Evolutionary conservation across 2,113 vertebrate species (phyloP).

Genomic region (Anhinga anhinga): DNA sequence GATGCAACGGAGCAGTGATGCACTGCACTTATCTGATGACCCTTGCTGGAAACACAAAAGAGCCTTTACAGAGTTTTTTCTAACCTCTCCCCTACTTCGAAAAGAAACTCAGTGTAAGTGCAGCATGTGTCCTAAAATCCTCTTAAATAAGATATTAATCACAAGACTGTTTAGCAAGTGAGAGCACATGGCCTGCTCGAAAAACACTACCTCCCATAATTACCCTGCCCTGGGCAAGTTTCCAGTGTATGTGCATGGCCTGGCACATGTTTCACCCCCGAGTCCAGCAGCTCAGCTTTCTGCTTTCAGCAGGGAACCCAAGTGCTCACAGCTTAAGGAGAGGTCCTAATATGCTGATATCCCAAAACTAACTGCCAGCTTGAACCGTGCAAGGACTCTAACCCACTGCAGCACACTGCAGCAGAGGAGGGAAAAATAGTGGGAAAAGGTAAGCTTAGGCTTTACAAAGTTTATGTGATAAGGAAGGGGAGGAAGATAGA

Average conservation of each 20-base stretch:
- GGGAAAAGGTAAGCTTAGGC: neutral
- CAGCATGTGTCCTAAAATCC: slow-evolving; percentile 36
- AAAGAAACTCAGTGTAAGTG: neutral
- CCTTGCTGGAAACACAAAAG: neutral
- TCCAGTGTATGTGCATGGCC: neutral
- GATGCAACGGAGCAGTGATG: neutral
- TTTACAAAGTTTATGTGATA: neutral
- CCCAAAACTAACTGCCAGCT: neutral
- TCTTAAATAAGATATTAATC: slow-evolving; percentile 44
- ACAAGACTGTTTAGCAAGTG: slow-evolving; percentile 38
- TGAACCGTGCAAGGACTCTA: neutral
- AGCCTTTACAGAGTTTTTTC: neutral
- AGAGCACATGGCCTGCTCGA: fast-evolving
- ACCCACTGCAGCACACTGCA: neutral
- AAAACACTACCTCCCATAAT: neutral
- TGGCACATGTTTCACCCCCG: neutral
- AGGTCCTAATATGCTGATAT: neutral
- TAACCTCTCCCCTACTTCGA: slow-evolving; percentile 10
- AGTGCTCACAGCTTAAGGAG: neutral
- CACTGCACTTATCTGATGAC: neutral
- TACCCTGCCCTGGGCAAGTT: slow-evolving; percentile 12
- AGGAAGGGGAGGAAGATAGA: neutral
- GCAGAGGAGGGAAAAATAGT: neutral
- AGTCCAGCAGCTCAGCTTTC: neutral
- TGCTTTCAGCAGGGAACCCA: neutral